Evolutionary conservation across 2,113 vertebrate species (phyloP).

Genomic region (Lethenteron reissneri): DNA sequence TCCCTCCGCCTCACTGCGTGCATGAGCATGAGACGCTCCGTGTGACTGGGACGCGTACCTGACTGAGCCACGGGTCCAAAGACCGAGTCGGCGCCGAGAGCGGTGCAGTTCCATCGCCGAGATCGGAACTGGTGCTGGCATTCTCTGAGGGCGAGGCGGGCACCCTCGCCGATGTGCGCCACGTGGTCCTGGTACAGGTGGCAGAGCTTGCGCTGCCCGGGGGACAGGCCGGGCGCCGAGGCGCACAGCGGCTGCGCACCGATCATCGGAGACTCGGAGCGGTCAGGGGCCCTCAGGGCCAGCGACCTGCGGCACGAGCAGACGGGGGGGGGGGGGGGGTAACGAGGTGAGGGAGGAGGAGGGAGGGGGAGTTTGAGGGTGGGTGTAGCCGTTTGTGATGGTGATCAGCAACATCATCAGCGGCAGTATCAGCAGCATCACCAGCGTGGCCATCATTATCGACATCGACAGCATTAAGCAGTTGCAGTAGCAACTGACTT

Average conservation of each 20-base stretch:
- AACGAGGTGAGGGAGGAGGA: too few relatives aligned
- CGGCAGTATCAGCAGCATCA: too few relatives aligned
- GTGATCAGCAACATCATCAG: too few relatives aligned
- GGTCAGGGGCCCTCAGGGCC: slow-evolving; percentile 1
- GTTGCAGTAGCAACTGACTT: too few relatives aligned
- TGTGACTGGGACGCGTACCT: background rate
- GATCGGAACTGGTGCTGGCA: slow-evolving; percentile 5
- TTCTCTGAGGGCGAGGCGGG: background rate
- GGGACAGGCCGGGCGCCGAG: background rate
- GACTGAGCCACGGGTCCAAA: background rate
- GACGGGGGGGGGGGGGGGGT: too few relatives aligned
- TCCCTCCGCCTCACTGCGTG: too few relatives aligned
- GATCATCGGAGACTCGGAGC: background rate
- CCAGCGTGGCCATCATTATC: too few relatives aligned
- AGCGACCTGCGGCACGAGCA: background rate
- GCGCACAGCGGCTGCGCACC: background rate
- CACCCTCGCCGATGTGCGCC: background rate
- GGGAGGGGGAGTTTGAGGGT: too few relatives aligned
- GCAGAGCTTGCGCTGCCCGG: background rate
- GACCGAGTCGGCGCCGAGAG: background rate
- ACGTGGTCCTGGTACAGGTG: slow-evolving; percentile 1
- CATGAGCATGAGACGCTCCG: too few relatives aligned
- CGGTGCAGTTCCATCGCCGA: slow-evolving; percentile 5
- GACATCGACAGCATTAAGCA: too few relatives aligned
- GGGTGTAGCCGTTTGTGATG: too few relatives aligned